Conservation (phyloP, 2,113 vertebrate species). For the Otocyon megalotis region DNA sequence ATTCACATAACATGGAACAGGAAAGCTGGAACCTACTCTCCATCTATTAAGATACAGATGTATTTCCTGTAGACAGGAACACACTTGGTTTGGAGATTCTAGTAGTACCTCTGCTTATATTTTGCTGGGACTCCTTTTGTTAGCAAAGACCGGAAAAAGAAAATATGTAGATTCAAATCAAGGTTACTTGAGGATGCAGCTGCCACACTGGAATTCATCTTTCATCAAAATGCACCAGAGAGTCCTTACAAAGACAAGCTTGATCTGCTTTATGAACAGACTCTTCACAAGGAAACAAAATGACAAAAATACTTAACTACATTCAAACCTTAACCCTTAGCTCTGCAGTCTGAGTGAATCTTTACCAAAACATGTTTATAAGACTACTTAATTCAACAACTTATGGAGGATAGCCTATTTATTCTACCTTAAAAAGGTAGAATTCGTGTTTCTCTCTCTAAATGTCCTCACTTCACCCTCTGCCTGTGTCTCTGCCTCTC, state of each 20-base stretch:
- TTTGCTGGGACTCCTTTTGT: slow-evolving; percentile 78
- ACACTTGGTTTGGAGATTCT: slow-evolving; percentile 74
- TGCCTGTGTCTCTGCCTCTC: no score
- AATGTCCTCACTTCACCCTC: slow-evolving; percentile 23
- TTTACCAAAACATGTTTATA: not conserved
- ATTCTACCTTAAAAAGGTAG: slow-evolving; percentile 38
- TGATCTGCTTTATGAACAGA: slow-evolving; percentile 21
- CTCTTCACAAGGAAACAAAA: slow-evolving; percentile 50
- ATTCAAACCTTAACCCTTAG: slow-evolving; percentile 14
- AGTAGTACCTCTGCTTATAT: slow-evolving; percentile 68
- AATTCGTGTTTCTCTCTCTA: not conserved
- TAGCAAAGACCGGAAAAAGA: slow-evolving; percentile 78
- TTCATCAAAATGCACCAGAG: slow-evolving; percentile 71
- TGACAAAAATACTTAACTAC: slow-evolving; percentile 16
- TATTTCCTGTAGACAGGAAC: slow-evolving; percentile 80
- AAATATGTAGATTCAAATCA: slow-evolving; percentile 74
- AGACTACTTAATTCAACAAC: not conserved
- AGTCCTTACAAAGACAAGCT: slow-evolving; percentile 62
- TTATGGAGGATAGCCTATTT: not conserved
- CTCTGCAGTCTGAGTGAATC: not conserved
- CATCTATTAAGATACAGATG: slow-evolving; percentile 72
- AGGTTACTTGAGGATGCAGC: slow-evolving; percentile 83
- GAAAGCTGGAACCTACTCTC: slow-evolving; percentile 48
- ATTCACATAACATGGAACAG: not conserved
- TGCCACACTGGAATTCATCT: slow-evolving; percentile 83